These are phyloP conservation scores for Grammomys dolichurus DNA, from an alignment of 2,113 vertebrate genomes.

Conservation along the genomic window DNA sequence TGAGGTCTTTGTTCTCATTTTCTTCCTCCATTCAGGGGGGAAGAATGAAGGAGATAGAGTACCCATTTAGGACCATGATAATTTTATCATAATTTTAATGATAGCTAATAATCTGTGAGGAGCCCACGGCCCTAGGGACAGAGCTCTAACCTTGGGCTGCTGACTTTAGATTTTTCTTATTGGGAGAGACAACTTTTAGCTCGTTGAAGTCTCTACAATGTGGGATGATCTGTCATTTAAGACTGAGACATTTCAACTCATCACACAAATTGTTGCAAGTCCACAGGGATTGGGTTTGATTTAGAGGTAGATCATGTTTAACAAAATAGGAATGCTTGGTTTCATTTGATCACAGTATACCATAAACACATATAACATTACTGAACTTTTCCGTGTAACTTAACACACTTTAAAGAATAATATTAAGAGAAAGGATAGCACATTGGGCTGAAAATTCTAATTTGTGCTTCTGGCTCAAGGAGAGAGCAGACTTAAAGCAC, in stretches of 20 bases:
- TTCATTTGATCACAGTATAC: background rate
- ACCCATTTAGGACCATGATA: background rate
- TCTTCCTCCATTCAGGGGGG: background rate
- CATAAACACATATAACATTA: background rate
- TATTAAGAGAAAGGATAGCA: background rate
- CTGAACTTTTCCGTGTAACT: background rate
- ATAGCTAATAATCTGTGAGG: background rate
- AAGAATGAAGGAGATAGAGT: background rate
- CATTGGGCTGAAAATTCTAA: background rate
- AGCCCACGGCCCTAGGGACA: background rate
- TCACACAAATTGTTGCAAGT: background rate
- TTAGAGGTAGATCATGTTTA: background rate
- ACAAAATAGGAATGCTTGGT: background rate
- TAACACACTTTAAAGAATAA: background rate
- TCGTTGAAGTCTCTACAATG: constrained; percentile 1
- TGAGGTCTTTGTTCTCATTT: background rate
- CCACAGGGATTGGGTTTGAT: background rate
- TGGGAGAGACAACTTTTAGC: background rate
- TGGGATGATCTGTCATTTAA: background rate
- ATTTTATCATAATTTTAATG: background rate
- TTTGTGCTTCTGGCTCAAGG: background rate
- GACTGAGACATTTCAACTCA: background rate
- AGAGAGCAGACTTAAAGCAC: no score
- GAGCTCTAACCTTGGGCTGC: background rate
- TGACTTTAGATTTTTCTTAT: background rate